Conservation (phyloP, 92 coral and sea anemone genomes). For the Umimayanthus chanpuru region DNA sequence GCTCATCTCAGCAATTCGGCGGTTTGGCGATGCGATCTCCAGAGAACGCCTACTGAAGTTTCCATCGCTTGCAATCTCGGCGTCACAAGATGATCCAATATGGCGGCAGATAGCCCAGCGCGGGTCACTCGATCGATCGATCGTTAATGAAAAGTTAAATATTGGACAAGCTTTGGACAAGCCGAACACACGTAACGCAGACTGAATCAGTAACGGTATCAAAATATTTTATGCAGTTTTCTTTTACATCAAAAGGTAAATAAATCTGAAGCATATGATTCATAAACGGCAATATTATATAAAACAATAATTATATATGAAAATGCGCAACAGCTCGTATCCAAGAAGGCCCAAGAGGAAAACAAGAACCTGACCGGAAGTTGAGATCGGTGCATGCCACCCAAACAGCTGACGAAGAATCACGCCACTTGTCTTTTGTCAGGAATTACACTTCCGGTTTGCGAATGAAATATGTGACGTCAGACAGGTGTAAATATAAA, state of each 20-base stretch:
- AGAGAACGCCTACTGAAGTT: not conserved
- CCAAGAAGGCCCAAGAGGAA: no score
- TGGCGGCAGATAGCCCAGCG: conserved; percentile 15
- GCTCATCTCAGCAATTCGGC: conserved; percentile 13
- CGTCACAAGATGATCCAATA: conserved; percentile 6
- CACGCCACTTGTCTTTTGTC: conserved; percentile 13
- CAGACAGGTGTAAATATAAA: not conserved
- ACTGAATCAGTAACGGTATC: no score
- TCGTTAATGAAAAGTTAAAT: not conserved
- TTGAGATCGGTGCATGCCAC: not conserved
- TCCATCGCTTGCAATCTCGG: not conserved
- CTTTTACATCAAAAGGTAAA: not conserved
- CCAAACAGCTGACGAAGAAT: conserved; percentile 13
- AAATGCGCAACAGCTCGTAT: not conserved
- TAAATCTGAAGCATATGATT: not conserved
- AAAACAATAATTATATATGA: not conserved
- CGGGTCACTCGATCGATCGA: not conserved
- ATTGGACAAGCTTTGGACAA: conserved; percentile 27
- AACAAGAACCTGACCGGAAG: conserved; percentile 17
- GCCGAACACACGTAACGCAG: not conserved
- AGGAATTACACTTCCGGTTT: not conserved
- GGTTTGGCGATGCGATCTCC: not conserved
- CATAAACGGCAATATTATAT: not conserved
- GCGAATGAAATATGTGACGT: not conserved
- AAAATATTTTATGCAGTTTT: no score